Percentiles rank a stretch among this genome's conserved stretches.
These are phyloP conservation scores for Panurus biarmicus DNA, from an alignment of 2,113 vertebrate genomes.

Conservation along the genomic window DNA sequence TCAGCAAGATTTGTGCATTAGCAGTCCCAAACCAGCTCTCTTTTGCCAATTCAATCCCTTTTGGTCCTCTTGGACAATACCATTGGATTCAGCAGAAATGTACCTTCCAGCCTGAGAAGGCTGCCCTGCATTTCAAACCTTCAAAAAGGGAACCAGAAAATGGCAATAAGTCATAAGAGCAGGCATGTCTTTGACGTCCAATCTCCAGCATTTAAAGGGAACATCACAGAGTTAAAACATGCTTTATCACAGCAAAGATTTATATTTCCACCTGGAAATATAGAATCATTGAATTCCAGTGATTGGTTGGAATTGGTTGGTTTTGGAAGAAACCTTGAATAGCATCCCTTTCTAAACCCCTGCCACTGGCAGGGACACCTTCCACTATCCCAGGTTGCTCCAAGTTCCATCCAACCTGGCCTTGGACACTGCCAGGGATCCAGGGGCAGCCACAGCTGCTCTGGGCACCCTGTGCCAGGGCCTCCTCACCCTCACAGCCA, in stretches of 20 bases:
- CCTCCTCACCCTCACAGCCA: accelerated
- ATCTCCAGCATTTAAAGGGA: background rate
- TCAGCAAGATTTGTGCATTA: background rate
- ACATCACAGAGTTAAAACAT: background rate
- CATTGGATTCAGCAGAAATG: background rate
- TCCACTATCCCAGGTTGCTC: accelerated
- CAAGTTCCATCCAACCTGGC: accelerated
- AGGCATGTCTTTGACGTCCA: background rate
- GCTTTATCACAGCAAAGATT: background rate
- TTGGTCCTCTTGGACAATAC: no score
- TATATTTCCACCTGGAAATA: background rate
- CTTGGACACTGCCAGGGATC: accelerated
- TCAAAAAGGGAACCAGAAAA: background rate
- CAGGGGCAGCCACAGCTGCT: background rate
- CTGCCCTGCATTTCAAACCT: background rate
- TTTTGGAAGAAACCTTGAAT: background rate
- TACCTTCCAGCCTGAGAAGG: background rate
- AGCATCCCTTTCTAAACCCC: background rate
- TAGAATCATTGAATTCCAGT: background rate
- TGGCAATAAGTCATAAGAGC: background rate
- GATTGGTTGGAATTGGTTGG: no score
- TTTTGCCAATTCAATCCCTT: background rate
- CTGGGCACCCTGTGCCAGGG: background rate
- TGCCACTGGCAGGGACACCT: background rate
- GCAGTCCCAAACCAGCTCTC: background rate